These are phyloP conservation scores for Drosophila neotestacea DNA, from an alignment of 2,888 invertebrate species.

Conservation along the genomic window DNA sequence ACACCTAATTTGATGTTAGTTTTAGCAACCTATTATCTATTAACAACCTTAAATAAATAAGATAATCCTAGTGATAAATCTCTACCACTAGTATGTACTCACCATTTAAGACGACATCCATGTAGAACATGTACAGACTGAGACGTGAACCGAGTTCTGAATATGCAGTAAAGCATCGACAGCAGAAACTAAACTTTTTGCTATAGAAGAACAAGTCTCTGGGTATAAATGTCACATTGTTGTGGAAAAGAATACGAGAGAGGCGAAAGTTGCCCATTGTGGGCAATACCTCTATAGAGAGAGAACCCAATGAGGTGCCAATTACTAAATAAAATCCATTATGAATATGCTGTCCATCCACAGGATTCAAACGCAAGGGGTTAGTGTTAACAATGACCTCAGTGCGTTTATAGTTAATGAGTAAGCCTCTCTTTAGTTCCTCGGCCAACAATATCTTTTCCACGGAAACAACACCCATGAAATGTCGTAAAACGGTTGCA, in stretches of 20 bases:
- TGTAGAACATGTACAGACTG: slow-evolving; percentile 26
- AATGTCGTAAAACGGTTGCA: slow-evolving; percentile 30
- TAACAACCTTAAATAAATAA: too few relatives aligned
- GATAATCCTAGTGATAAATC: too few relatives aligned
- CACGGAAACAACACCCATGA: slow-evolving; percentile 27
- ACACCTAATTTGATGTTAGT: too few relatives aligned
- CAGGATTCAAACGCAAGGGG: background rate
- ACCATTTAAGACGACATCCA: slow-evolving; percentile 46
- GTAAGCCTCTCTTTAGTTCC: fast-evolving
- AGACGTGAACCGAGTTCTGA: slow-evolving; percentile 10
- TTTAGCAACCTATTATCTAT: too few relatives aligned
- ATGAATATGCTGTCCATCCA: fast-evolving
- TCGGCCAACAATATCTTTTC: slow-evolving; percentile 35
- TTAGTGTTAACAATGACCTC: background rate
- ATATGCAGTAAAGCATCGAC: slow-evolving; percentile 26
- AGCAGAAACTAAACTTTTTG: slow-evolving; percentile 50
- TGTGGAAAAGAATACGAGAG: background rate
- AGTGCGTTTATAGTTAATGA: slow-evolving; percentile 16
- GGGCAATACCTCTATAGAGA: slow-evolving; percentile 24
- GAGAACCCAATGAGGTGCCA: background rate
- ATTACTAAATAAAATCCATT: slow-evolving; percentile 29
- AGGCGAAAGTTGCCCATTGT: slow-evolving; percentile 49
- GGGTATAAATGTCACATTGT: background rate
- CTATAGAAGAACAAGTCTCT: slow-evolving; percentile 41
- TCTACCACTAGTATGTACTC: slow-evolving; percentile 2